A percentile compares a stretch with the other conserved stretches of the same genome.
These are phyloP conservation scores for Coregonus ussuriensis DNA, from an alignment of 2,797 vertebrate genomes.

Conservation along the genomic window DNA sequence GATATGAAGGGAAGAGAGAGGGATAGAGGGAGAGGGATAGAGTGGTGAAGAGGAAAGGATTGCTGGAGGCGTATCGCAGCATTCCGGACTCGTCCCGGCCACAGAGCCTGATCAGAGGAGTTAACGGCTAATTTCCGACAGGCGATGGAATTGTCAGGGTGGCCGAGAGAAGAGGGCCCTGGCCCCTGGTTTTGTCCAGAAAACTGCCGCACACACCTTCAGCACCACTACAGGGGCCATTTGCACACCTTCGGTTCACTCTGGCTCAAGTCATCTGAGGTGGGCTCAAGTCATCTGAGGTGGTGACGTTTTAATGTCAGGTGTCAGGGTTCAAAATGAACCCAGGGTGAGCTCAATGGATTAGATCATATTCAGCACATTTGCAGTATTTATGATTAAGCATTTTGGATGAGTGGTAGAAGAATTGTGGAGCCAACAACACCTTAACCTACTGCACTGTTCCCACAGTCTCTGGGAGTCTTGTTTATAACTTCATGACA, in stretches of 20 bases:
- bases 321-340: neutral
- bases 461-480: neutral
- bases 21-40: conserved; percentile 17
- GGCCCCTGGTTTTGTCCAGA: neutral
- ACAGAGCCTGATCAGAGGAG: conserved; percentile 38
- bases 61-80: neutral
- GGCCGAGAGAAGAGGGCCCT: neutral
- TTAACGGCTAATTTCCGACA: conserved; percentile 41
- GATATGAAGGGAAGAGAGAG: conserved; percentile 24
- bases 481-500: neutral
- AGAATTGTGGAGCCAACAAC: neutral
- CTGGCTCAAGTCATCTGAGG: neutral
- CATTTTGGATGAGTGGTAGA: neutral
- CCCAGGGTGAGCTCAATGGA: neutral
- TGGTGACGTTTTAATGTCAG: neutral
- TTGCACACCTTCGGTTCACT: neutral
- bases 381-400: too few relatives aligned
- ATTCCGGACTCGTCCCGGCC: conserved; percentile 29
- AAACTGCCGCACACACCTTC: neutral
- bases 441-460: neutral
- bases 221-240: neutral
- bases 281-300: neutral
- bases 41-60: conserved; percentile 13
- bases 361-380: neutral
- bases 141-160: conserved; percentile 32